Evolutionary conservation across 2,888 invertebrate genomes (phyloP).

Genomic region (Eremobia ochroleuca): DNA sequence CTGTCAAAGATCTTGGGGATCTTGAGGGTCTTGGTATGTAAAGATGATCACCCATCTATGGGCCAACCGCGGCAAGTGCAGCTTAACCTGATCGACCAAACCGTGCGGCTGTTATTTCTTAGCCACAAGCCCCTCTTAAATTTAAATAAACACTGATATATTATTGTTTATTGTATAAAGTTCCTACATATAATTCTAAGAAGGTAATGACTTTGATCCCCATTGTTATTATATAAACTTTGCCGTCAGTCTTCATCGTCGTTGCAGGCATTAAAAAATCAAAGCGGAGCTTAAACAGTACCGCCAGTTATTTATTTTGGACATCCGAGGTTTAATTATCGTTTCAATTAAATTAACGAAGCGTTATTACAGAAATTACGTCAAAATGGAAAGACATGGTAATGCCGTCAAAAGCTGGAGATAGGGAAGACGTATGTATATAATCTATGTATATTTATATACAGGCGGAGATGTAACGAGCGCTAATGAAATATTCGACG

Average conservation of each 20-base stretch:
- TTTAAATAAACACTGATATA: neutral
- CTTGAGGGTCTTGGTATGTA: too few relatives aligned
- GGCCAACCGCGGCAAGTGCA: too few relatives aligned
- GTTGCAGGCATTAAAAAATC: conserved; percentile 18
- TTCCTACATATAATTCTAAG: neutral
- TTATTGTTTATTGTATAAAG: neutral
- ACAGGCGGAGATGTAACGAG: conserved; percentile 62
- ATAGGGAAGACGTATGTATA: conserved; percentile 10
- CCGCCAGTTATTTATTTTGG: conserved; percentile 23
- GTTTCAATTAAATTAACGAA: conserved; percentile 52
- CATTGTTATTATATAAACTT: neutral
- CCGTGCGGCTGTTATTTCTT: too few relatives aligned
- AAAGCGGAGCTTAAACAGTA: conserved; percentile 32
- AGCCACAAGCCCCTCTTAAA: too few relatives aligned
- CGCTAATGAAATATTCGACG: conserved; percentile 81
- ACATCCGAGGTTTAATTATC: conserved; percentile 37
- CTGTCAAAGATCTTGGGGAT: too few relatives aligned
- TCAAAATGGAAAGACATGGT: conserved; percentile 48
- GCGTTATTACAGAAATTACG: conserved; percentile 44
- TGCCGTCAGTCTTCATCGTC: conserved; percentile 20
- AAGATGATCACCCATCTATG: too few relatives aligned
- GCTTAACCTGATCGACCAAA: too few relatives aligned
- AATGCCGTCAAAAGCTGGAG: conserved; percentile 42
- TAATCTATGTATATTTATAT: conserved; percentile 43
- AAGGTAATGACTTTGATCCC: neutral